Conservation (phyloP, 2,113 vertebrate species). For the Vulpes lagopus region DNA sequence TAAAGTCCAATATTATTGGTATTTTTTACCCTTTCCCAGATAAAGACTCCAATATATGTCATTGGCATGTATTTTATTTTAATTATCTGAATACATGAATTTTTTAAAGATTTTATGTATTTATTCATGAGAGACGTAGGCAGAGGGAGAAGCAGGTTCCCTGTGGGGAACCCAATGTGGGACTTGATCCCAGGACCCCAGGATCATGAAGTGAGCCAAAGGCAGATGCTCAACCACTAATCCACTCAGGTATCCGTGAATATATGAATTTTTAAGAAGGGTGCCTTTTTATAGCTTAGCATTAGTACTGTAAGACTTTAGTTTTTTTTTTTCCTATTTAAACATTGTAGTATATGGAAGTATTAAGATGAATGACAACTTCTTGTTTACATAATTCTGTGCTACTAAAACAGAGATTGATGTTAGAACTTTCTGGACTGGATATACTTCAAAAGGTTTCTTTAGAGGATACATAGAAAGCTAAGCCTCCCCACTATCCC, state of each 20-base stretch:
- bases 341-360: neutral
- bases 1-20: slow-evolving; percentile 16
- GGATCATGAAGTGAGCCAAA: no score
- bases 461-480: neutral
- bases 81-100: slow-evolving; percentile 2
- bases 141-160: no score
- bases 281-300: slow-evolving; percentile 48
- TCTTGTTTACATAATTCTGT: slow-evolving; percentile 43
- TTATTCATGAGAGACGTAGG: no score
- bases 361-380: slow-evolving; percentile 4
- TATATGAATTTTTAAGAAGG: neutral
- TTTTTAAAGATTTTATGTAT: neutral
- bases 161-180: no score
- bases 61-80: slow-evolving; percentile 39
- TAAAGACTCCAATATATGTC: neutral
- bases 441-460: neutral
- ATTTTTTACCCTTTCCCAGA: neutral
- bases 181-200: no score
- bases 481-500: neutral
- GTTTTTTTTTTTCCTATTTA: neutral
- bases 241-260: no score
- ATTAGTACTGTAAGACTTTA: neutral
- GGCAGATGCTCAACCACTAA: no score
- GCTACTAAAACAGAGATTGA: slow-evolving; percentile 20
- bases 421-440: neutral